Conservation (phyloP, 1,140 invertebrate species). For the Drusus annulatus region DNA sequence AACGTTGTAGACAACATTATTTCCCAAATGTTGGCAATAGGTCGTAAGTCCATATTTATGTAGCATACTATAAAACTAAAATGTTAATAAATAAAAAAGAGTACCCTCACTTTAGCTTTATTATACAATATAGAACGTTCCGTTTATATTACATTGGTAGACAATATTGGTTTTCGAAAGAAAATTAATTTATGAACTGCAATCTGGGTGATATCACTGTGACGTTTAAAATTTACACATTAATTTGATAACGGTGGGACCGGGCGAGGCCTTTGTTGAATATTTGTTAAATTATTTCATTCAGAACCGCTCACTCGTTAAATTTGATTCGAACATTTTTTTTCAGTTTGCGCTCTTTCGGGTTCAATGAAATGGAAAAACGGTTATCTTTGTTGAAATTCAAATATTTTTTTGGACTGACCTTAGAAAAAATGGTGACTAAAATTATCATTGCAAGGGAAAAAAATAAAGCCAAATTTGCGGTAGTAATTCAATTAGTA, state of each 20-base stretch:
- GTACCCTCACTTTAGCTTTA: too few relatives aligned
- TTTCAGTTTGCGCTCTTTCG: slow-evolving; percentile 43
- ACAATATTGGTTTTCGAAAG: too few relatives aligned
- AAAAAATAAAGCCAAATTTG: too few relatives aligned
- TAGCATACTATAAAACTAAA: too few relatives aligned
- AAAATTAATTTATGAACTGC: too few relatives aligned
- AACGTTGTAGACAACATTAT: too few relatives aligned
- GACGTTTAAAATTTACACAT: slow-evolving; percentile 27
- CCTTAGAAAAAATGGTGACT: background rate
- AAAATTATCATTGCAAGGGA: background rate
- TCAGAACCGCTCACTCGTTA: slow-evolving; percentile 22
- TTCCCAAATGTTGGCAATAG: too few relatives aligned
- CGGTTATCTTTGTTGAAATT: slow-evolving; percentile 42
- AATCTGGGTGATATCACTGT: background rate
- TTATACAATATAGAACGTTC: too few relatives aligned
- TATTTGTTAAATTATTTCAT: slow-evolving; percentile 41
- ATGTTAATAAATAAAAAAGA: too few relatives aligned
- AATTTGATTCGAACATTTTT: slow-evolving; percentile 27
- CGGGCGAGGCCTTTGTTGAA: slow-evolving; percentile 17
- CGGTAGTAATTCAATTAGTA: too few relatives aligned
- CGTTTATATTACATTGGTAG: too few relatives aligned
- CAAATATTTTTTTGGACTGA: slow-evolving; percentile 15
- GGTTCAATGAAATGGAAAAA: slow-evolving; percentile 30
- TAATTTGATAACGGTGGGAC: slow-evolving; percentile 30
- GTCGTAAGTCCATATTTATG: too few relatives aligned